Conservation (phyloP, 2,888 invertebrate species). For the Acleris literana region DNA sequence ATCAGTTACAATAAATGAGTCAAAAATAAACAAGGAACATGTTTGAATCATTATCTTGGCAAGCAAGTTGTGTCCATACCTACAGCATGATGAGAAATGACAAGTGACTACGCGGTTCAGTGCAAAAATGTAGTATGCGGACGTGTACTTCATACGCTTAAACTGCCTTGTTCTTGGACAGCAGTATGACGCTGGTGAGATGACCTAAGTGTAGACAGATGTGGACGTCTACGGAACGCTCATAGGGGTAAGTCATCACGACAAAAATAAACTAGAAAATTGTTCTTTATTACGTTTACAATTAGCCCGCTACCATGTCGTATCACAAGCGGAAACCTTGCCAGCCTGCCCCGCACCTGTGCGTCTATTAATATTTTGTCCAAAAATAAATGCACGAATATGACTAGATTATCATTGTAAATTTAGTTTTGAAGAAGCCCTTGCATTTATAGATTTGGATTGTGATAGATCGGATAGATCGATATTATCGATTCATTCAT, state of each 20-base stretch:
- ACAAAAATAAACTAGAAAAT: conserved; percentile 59
- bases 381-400: conserved; percentile 63
- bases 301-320: conserved; percentile 72
- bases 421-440: not conserved
- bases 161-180: no score
- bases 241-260: conserved; percentile 44
- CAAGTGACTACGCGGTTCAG: conserved; percentile 45
- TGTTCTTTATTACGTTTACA: conserved; percentile 64
- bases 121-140: no score
- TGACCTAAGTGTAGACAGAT: conserved; percentile 48
- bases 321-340: conserved; percentile 62
- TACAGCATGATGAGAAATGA: conserved; percentile 53
- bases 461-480: not conserved
- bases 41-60: conserved; percentile 74
- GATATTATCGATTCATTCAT: no score
- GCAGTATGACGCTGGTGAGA: conserved; percentile 41
- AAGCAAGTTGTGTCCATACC: conserved; percentile 57
- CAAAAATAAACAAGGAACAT: conserved; percentile 57
- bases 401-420: conserved; percentile 21
- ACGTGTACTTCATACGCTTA: no score
- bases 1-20: conserved; percentile 54
- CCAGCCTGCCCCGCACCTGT: conserved; percentile 77
- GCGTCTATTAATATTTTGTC: conserved; percentile 78
- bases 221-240: conserved; percentile 15
- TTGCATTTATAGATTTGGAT: conserved; percentile 1